Percentiles rank a stretch among this genome's conserved stretches.
Evolutionary conservation across 2,888 invertebrate species (phyloP).

Genomic region (Caenorhabditis parvicauda): DNA sequence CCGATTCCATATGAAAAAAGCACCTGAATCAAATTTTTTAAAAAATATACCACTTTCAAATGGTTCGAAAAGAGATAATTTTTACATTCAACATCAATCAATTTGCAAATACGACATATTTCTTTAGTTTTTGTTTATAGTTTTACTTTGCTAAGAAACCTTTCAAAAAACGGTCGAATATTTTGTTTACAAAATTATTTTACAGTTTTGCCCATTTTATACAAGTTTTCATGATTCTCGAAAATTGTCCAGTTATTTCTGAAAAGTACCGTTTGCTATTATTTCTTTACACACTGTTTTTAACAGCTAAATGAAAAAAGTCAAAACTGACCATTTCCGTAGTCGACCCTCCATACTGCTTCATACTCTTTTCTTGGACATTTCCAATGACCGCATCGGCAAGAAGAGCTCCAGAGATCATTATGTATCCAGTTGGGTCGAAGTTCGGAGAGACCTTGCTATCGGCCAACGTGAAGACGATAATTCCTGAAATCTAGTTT

Average conservation of each 20-base stretch:
- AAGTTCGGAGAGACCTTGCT: slow-evolving; percentile 70
- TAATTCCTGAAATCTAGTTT: slow-evolving; percentile 60
- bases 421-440: slow-evolving; percentile 67
- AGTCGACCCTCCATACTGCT: slow-evolving; percentile 77
- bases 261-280: not conserved
- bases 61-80: too few relatives aligned
- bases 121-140: too few relatives aligned
- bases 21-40: slow-evolving; percentile 64
- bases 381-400: slow-evolving; percentile 95
- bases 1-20: slow-evolving; percentile 88
- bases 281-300: too few relatives aligned
- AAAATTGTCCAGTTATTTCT: too few relatives aligned
- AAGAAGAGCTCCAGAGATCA: slow-evolving; percentile 75
- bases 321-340: slow-evolving; percentile 75
- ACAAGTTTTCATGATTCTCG: too few relatives aligned
- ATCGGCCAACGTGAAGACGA: slow-evolving; percentile 84
- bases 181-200: not conserved
- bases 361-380: slow-evolving; percentile 93
- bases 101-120: too few relatives aligned
- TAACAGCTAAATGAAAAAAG: too few relatives aligned
- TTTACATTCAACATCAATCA: too few relatives aligned
- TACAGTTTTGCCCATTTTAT: too few relatives aligned
- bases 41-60: not conserved
- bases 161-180: not conserved
- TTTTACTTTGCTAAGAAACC: not conserved